Evolutionary conservation across 2,888 invertebrate species (phyloP), one percentile per base, ranked within the genome.

Genomic region (Acronicta alni): DNA sequence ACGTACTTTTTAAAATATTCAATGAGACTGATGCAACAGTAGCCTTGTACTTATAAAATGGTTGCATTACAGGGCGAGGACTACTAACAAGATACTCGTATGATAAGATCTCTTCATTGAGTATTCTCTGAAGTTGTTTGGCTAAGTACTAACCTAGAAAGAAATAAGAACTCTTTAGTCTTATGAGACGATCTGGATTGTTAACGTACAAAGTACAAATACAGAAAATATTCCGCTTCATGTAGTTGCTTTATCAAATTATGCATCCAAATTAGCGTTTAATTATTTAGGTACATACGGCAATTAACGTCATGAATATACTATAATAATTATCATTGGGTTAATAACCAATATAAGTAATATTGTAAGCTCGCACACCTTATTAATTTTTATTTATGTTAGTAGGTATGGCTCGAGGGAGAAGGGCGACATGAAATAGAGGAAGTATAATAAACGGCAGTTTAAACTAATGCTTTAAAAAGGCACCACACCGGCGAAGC

Each of bases 31-130:
- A 23, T 42, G n/a, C 41, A 48, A 63, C 45, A 48, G 17, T 57
- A 47, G 39, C 32, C 37, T 44, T 37, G 46, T 15, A 51, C 43
- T 32, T 16, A 42, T 43, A 48, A 6, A 32, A 45, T 41, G 62
- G 42, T 38, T 56, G 41, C 47, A 45, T 16, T 47, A 48, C 41
- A 41, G 20, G n/a, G 32, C 12, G 20, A 47, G 38, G 54, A 39
- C 15, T 43, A 39, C 35, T 42, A 58, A 57, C 26, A 17, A 45
- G 18, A 12, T 18, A 15, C 15, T 64, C 64, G 64, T 64, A 69
- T 20, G 5, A 3, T 5, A n/a, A n/a, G 17, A 63, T 67, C 44
- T 12, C 38, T 44, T 49, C 52, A 57, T 64, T 57, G 44, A 39
- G 57, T 20, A 58, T 69, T 64, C 48, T 30, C 26, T 14, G 9